A percentile compares a stretch with the other conserved stretches of the same genome.
phyloP scores from a whole-genome alignment of 2,113 vertebrate species.

The Urocynchramus pylzowi region DNA sequence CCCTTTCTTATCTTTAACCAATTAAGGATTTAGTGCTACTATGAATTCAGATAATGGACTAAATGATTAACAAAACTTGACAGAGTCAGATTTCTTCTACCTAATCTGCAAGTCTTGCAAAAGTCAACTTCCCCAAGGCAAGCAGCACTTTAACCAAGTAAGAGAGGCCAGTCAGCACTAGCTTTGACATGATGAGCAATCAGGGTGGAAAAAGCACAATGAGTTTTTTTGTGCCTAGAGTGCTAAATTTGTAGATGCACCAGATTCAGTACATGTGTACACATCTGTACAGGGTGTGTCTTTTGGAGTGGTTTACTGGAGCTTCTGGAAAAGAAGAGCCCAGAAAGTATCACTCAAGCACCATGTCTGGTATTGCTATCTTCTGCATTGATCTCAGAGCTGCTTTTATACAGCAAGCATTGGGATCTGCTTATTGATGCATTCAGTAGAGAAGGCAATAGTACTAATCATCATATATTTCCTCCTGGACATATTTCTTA shows the following conservation, averaged over 20 bases:
- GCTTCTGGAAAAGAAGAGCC: neutral
- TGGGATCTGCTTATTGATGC: neutral
- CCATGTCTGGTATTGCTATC: neutral
- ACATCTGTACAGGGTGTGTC: neutral
- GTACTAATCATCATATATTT: neutral
- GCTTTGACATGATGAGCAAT: neutral
- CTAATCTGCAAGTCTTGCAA: conserved; percentile 11
- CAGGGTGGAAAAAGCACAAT: neutral
- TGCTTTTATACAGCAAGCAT: neutral
- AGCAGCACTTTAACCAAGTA: neutral
- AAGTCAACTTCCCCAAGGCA: neutral
- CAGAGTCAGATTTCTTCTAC: neutral
- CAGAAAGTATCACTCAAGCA: neutral
- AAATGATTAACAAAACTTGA: conserved; percentile 27
- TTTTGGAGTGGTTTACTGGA: neutral
- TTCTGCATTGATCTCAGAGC: neutral
- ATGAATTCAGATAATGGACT: neutral
- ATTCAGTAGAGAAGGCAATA: neutral
- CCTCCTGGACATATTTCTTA: neutral
- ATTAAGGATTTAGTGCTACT: neutral
- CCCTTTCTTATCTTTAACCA: neutral
- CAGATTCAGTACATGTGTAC: neutral
- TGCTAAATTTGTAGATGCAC: neutral
- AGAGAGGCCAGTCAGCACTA: neutral
- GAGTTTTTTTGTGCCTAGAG: neutral